phyloP scores from a whole-genome alignment of 2,113 vertebrate genomes.

The Pholis gunnellus region DNA sequence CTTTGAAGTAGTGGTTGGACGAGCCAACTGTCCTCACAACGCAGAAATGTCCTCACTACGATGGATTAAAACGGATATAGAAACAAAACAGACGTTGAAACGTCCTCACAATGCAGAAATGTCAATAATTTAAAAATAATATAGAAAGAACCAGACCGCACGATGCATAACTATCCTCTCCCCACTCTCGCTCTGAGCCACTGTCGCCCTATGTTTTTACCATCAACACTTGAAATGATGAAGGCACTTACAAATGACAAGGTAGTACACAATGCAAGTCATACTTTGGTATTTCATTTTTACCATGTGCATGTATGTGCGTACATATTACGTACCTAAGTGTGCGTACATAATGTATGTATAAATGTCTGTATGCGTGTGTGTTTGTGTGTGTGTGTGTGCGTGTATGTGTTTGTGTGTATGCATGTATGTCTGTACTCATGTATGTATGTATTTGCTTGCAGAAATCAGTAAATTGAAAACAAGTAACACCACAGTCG shows the following conservation, averaged over 20 bases:
- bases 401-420: neutral
- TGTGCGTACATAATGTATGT: too few relatives aligned
- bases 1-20: neutral
- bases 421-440: neutral
- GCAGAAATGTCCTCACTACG: neutral
- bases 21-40: neutral
- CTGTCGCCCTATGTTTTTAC: neutral
- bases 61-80: neutral
- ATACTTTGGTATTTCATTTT: too few relatives aligned
- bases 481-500: neutral
- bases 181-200: too few relatives aligned
- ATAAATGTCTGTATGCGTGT: neutral
- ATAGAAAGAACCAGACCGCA: neutral
- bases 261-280: too few relatives aligned
- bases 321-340: too few relatives aligned
- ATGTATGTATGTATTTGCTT: neutral
- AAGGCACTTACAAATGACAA: too few relatives aligned
- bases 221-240: too few relatives aligned
- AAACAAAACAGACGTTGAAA: neutral
- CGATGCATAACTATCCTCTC: neutral
- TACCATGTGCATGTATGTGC: neutral
- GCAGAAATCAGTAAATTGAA: neutral
- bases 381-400: neutral
- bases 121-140: neutral
- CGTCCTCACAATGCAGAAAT: neutral